Conservation (phyloP, 1,140 invertebrate species). For the Ips typographus region DNA sequence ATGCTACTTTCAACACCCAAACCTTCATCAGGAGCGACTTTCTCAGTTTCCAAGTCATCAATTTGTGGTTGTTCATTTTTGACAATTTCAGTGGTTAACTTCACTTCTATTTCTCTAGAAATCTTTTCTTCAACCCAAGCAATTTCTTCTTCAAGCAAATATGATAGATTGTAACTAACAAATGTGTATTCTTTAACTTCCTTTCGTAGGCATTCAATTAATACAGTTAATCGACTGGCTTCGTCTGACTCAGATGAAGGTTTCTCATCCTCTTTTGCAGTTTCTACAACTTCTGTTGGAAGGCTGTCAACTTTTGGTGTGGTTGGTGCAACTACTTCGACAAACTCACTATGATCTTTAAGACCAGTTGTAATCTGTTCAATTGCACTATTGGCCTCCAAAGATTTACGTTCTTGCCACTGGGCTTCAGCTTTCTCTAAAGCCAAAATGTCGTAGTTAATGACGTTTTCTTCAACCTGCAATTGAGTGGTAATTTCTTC, state of each 20-base stretch:
- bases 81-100: background rate
- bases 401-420: conserved; percentile 32
- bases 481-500: background rate
- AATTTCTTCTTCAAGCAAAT: conserved; percentile 23
- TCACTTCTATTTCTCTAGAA: conserved; percentile 6
- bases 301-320: background rate
- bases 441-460: conserved; percentile 27
- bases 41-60: background rate
- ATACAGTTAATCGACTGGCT: background rate
- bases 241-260: background rate
- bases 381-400: background rate
- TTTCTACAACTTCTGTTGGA: conserved; percentile 2
- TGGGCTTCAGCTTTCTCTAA: conserved; percentile 24
- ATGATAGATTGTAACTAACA: conserved; percentile 6
- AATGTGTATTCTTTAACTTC: background rate
- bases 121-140: conserved; percentile 16
- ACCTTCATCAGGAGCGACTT: background rate
- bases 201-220: conserved; percentile 1
- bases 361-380: too few species aligned
- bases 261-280: background rate
- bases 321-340: too few species aligned
- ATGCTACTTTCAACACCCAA: background rate
- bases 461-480: background rate
- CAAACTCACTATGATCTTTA: too few species aligned
- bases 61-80: conserved; percentile 8